Evolutionary conservation across 1,140 invertebrate genomes (phyloP).

Genomic region (Samia ricini): DNA sequence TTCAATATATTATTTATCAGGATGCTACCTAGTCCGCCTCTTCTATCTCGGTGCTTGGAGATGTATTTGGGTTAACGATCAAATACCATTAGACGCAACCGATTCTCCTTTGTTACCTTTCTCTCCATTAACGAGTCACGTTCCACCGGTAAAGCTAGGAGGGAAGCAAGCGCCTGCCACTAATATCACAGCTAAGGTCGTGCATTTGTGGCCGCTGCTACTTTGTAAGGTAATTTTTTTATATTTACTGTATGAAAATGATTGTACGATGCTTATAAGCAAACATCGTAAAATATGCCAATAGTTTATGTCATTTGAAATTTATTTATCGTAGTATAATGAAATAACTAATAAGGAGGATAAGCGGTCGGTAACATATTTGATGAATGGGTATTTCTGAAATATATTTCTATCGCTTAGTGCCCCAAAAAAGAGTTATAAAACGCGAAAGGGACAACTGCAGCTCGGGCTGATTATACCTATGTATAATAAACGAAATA

Average conservation of each 20-base stretch:
- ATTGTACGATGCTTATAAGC: no score
- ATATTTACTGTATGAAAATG: neutral
- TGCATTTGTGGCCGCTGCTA: constrained; percentile 7
- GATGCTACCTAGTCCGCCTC: constrained; percentile 63
- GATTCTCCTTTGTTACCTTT: constrained; percentile 58
- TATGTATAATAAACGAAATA: no score
- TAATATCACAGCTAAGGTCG: neutral
- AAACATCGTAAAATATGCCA: no score
- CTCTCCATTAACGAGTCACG: constrained; percentile 39
- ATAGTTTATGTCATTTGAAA: no score
- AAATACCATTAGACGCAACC: constrained; percentile 56
- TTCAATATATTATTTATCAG: constrained; percentile 21
- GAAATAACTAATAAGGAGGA: no score
- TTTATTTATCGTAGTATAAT: no score
- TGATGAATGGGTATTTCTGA: no score
- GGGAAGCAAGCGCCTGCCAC: neutral
- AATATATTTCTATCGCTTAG: no score
- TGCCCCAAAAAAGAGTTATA: no score
- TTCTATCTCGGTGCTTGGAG: constrained; percentile 65
- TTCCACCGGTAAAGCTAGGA: constrained; percentile 8
- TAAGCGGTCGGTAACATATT: no score
- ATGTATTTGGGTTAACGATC: constrained; percentile 65
- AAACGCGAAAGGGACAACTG: no score
- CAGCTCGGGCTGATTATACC: no score
- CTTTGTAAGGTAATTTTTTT: constrained; percentile 3